These are phyloP conservation scores for Crotalus tigris DNA, from an alignment of 2,113 vertebrate genomes.

Conservation along the genomic window DNA sequence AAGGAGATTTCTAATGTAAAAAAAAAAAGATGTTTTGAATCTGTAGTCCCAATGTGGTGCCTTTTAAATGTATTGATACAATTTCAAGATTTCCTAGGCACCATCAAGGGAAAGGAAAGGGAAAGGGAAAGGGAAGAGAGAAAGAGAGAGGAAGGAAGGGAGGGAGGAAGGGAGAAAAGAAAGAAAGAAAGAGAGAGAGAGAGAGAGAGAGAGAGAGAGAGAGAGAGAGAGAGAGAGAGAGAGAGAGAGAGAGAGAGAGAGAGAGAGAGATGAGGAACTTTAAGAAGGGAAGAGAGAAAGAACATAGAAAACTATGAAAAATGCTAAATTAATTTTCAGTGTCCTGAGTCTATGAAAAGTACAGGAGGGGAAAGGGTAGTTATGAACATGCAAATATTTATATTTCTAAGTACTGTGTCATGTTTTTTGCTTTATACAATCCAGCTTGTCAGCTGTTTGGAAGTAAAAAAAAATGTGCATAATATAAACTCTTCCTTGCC, in stretches of 20 bases:
- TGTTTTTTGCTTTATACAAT: background rate
- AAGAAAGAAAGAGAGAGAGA: fast-evolving
- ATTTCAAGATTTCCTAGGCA: background rate
- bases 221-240: fast-evolving
- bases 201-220: fast-evolving
- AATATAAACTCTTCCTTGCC: background rate
- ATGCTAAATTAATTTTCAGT: background rate
- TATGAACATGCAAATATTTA: conserved; percentile 18
- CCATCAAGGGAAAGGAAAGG: background rate
- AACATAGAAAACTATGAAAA: background rate
- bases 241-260: background rate
- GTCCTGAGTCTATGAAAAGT: background rate
- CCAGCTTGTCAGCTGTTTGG: background rate
- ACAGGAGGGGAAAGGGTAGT: background rate
- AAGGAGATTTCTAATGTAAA: background rate
- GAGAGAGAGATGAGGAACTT: too few relatives aligned
- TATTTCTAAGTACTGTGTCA: background rate
- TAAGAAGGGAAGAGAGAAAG: background rate
- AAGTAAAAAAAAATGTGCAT: background rate
- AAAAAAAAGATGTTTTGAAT: background rate
- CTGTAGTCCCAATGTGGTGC: background rate
- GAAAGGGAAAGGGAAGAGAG: too few relatives aligned
- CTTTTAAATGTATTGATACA: background rate
- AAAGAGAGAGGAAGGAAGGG: too few relatives aligned
- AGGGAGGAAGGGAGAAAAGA: background rate